Evolutionary conservation across 2,113 vertebrate genomes (phyloP).

Genomic region (Nothocercus nigrocapillus): DNA sequence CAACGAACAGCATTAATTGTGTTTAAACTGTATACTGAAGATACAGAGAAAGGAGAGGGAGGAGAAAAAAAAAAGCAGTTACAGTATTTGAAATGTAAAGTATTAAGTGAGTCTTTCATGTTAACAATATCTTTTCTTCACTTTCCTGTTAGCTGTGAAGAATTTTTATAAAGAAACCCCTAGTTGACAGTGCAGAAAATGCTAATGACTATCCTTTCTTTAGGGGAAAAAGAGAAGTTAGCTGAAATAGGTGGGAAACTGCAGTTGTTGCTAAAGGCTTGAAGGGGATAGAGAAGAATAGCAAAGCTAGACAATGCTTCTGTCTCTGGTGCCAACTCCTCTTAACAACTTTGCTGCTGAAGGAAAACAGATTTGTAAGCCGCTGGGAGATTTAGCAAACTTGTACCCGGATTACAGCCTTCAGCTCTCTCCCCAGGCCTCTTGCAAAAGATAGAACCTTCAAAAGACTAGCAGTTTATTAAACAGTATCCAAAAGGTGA

Average conservation of each 20-base stretch:
- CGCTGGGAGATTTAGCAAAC: background rate
- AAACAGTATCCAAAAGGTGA: constrained; percentile 7
- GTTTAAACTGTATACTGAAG: constrained; percentile 39
- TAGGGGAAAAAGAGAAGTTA: constrained; percentile 57
- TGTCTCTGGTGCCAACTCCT: constrained; percentile 37
- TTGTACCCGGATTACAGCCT: background rate
- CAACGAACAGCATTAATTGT: constrained; percentile 53
- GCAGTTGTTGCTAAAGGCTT: constrained; percentile 47
- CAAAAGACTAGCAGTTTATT: background rate
- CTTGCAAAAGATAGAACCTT: background rate
- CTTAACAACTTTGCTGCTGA: background rate
- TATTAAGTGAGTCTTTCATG: constrained; percentile 63
- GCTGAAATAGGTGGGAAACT: constrained; percentile 66
- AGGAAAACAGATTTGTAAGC: constrained; percentile 24
- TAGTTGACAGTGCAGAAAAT: constrained; percentile 29
- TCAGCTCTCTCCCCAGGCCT: background rate
- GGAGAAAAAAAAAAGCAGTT: constrained; percentile 4
- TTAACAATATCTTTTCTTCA: constrained; percentile 54
- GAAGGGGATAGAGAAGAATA: constrained; percentile 45
- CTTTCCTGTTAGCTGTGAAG: constrained; percentile 37
- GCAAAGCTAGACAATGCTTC: constrained; percentile 10
- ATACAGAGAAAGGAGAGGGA: constrained; percentile 18
- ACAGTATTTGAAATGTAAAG: constrained; percentile 62
- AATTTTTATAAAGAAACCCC: constrained; percentile 42
- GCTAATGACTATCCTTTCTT: constrained; percentile 62